phyloP scores from a whole-genome alignment of 2,113 vertebrate genomes.

The Emydura subglobosa region DNA sequence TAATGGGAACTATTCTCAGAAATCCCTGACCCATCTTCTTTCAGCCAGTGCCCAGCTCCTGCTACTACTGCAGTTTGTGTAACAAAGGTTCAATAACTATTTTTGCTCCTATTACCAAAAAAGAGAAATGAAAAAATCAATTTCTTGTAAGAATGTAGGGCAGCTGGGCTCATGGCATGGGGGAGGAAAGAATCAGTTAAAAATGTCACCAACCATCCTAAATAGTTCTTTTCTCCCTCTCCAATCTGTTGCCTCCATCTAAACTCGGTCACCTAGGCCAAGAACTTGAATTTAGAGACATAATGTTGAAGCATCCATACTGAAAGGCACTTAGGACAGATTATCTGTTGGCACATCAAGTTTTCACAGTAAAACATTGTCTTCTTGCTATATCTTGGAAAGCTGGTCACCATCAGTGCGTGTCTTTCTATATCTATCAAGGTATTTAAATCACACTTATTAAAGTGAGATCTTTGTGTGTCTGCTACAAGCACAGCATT shows the following conservation, averaged over 20 bases:
- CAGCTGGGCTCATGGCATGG: rapidly evolving
- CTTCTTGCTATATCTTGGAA: neutral
- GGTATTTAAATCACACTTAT: neutral
- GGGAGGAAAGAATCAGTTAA: neutral
- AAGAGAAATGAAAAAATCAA: neutral
- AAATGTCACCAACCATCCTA: neutral
- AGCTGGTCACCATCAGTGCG: neutral
- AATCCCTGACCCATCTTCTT: neutral
- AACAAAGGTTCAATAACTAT: neutral
- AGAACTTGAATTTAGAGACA: neutral
- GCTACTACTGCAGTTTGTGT: neutral
- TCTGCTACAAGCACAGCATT: neutral
- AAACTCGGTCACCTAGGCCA: neutral
- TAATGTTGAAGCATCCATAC: neutral
- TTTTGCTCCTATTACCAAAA: neutral
- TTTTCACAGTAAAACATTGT: neutral
- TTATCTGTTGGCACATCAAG: neutral
- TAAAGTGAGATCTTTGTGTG: neutral
- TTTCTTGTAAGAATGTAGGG: neutral
- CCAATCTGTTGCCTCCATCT: neutral
- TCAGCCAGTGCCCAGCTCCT: neutral
- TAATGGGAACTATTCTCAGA: neutral
- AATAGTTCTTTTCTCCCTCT: neutral
- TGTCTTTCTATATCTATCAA: neutral
- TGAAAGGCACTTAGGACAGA: neutral